Conservation (phyloP, 2,888 invertebrate genomes). For the Dione vanillae region DNA sequence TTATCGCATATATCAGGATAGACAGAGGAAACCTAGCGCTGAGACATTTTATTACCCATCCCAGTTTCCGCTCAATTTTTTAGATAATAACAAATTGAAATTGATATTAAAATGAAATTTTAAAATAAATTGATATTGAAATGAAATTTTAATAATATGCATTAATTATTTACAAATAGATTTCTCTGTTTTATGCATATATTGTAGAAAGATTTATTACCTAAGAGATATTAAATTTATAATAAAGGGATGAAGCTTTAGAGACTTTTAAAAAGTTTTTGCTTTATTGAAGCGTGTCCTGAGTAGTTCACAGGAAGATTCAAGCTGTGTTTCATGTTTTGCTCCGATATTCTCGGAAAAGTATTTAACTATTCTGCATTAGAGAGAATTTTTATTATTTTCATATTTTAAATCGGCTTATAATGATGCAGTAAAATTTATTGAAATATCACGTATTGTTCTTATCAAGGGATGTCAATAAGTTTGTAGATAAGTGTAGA, state of each 20-base stretch:
- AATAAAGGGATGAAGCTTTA: slow-evolving; percentile 1
- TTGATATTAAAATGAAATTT: too few species aligned
- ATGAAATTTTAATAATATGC: too few species aligned
- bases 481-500: too few species aligned
- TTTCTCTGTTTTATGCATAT: not conserved
- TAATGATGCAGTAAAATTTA: not conserved
- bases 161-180: not conserved
- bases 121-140: too few species aligned
- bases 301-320: slow-evolving; percentile 5
- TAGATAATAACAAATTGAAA: too few species aligned
- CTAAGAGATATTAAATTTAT: slow-evolving; percentile 20
- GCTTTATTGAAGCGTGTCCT: slow-evolving; percentile 19
- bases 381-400: not conserved
- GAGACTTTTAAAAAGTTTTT: slow-evolving; percentile 17
- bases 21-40: too few species aligned
- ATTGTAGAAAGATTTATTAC: not conserved
- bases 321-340: slow-evolving; percentile 17
- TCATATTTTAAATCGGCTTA: not conserved
- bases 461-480: too few species aligned
- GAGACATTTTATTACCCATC: too few species aligned
- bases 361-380: not conserved
- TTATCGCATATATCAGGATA: too few species aligned
- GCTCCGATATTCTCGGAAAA: slow-evolving; percentile 1
- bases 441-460: too few species aligned
- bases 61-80: too few species aligned